phyloP scores from a whole-genome alignment of 2,797 vertebrate species.

The Enteromius fasciolatus region DNA sequence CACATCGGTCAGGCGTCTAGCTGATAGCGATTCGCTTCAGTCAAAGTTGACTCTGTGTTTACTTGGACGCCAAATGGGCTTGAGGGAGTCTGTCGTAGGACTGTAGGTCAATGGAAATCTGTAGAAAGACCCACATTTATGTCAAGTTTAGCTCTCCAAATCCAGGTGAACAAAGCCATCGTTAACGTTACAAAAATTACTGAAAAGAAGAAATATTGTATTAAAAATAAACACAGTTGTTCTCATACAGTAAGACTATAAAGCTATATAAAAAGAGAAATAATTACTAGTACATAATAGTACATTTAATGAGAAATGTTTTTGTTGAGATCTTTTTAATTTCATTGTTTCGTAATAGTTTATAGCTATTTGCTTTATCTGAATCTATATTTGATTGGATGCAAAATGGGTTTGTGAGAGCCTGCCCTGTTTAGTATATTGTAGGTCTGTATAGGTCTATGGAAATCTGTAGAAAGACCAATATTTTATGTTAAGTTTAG shows the following conservation, averaged over 20 bases:
- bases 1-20: slow-evolving; percentile 6
- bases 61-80: background rate
- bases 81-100: background rate
- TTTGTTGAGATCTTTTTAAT: no score
- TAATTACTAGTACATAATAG: no score
- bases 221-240: no score
- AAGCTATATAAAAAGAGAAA: no score
- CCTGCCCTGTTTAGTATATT: no score
- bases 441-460: background rate
- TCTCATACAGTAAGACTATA: no score
- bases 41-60: background rate
- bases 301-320: no score
- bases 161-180: background rate
- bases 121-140: background rate
- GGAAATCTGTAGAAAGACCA: background rate
- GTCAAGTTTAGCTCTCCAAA: background rate
- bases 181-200: no score
- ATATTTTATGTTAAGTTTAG: no score
- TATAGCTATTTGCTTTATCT: background rate
- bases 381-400: background rate
- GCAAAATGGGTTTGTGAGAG: background rate
- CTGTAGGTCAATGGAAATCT: background rate
- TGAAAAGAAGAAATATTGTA: no score
- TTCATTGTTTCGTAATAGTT: background rate
- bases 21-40: background rate